phyloP scores from a whole-genome alignment of 1,140 invertebrate genomes.

The Cataglyphis hispanica region DNA sequence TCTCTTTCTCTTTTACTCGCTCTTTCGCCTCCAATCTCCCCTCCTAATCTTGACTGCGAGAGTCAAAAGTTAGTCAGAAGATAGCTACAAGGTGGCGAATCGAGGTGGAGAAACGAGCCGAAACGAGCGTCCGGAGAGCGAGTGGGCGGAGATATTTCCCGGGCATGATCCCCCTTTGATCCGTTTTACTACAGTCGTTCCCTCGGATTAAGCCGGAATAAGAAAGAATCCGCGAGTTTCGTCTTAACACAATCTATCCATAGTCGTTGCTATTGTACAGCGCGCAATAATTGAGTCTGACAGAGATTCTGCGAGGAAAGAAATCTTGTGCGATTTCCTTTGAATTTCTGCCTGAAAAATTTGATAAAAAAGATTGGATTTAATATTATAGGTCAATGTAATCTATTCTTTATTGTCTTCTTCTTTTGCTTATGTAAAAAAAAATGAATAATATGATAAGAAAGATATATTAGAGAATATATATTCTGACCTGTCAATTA shows the following conservation, averaged over 20 bases:
- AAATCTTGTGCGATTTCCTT: too few relatives aligned
- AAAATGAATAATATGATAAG: too few relatives aligned
- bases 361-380: too few relatives aligned
- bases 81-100: conserved; percentile 31
- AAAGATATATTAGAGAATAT: too few relatives aligned
- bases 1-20: too few relatives aligned
- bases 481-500: too few relatives aligned
- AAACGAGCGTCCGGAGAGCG: conserved; percentile 71
- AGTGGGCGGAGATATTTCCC: conserved; percentile 50
- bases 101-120: conserved; percentile 52
- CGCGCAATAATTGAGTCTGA: too few relatives aligned
- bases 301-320: too few relatives aligned
- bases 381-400: too few relatives aligned
- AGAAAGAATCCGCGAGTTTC: conserved; percentile 77
- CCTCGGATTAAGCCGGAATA: conserved; percentile 82
- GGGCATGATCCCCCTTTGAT: conserved; percentile 84
- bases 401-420: too few relatives aligned
- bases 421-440: too few relatives aligned
- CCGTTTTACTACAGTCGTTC: conserved; percentile 83
- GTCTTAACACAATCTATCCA: conserved; percentile 26
- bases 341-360: too few relatives aligned
- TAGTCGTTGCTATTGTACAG: not conserved
- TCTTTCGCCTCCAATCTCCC: not conserved
- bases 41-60: conserved; percentile 47
- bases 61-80: conserved; percentile 45